phyloP scores from a whole-genome alignment of 37 sponge, comb jelly and placozoan genomes.

The Oopsacas minuta region DNA sequence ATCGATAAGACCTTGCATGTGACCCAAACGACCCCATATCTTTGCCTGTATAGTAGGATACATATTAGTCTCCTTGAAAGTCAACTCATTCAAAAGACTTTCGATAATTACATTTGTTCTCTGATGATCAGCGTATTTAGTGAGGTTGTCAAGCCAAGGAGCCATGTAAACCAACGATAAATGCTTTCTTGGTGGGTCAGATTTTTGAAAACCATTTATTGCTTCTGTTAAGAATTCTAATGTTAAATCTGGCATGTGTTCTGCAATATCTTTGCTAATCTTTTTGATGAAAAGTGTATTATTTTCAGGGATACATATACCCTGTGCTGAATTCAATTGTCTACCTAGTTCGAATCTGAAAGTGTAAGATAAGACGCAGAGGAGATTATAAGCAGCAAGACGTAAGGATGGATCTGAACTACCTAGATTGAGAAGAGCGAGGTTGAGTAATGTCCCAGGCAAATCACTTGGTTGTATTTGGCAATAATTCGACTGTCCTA shows the following conservation, averaged over 20 bases:
- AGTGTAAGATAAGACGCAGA: not conserved
- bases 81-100: not conserved
- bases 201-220: not conserved
- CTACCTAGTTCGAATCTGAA: not conserved
- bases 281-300: conserved; percentile 8
- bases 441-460: not conserved
- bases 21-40: conserved; percentile 10
- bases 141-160: not conserved
- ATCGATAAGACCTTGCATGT: not conserved
- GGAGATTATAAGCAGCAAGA: not conserved
- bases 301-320: conserved; percentile 6
- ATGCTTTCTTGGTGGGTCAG: not conserved
- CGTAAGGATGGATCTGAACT: not conserved
- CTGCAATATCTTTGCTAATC: conserved; percentile 1
- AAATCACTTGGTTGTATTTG: not conserved
- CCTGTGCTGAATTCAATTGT: conserved; percentile 3
- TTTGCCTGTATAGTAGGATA: not conserved
- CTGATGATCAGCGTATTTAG: not conserved
- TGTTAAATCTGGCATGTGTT: conserved; percentile 4
- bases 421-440: conserved; percentile 9
- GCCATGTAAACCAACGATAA: not conserved
- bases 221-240: conserved; percentile 11
- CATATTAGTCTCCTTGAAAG: not conserved
- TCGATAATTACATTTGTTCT: not conserved
- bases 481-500: not conserved